Evolutionary conservation across 2,113 vertebrate species (phyloP).

Genomic region (Cinclus cinclus): DNA sequence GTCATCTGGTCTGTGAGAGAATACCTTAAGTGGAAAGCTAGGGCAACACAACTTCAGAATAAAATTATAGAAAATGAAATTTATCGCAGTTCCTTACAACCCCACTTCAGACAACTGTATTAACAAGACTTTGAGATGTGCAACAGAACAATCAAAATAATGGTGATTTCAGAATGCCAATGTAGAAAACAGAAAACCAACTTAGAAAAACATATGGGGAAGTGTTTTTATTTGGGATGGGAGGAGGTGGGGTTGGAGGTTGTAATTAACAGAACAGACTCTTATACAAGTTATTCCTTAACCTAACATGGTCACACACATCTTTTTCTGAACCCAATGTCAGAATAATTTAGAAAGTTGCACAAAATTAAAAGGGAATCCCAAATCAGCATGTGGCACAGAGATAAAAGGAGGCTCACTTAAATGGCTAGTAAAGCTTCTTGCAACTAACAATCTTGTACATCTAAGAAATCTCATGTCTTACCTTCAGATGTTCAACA

Average conservation of each 20-base stretch:
- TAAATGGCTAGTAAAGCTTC: not conserved
- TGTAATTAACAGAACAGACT: not conserved
- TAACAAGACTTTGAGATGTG: conserved; percentile 39
- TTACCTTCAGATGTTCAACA: not conserved
- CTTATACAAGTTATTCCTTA: not conserved
- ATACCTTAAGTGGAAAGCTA: conserved; percentile 33
- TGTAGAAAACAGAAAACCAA: conserved; percentile 53
- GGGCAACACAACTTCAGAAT: conserved; percentile 46
- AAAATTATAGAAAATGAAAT: conserved; percentile 58
- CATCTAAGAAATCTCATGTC: not conserved
- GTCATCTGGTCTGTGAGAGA: not conserved
- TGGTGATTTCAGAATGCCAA: conserved; percentile 47
- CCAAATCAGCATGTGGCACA: not conserved
- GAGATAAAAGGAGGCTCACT: not conserved
- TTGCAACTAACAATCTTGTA: not conserved
- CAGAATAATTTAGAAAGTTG: not conserved
- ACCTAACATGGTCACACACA: not conserved
- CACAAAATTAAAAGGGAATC: not conserved
- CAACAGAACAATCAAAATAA: conserved; percentile 60
- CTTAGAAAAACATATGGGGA: not conserved
- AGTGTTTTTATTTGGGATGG: not conserved
- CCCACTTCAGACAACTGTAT: conserved; percentile 45
- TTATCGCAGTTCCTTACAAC: conserved; percentile 62
- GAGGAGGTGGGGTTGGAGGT: not conserved
- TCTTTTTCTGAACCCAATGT: not conserved